Evolutionary conservation across 1,140 invertebrate genomes (phyloP).

Genomic region (Patella vulgata): DNA sequence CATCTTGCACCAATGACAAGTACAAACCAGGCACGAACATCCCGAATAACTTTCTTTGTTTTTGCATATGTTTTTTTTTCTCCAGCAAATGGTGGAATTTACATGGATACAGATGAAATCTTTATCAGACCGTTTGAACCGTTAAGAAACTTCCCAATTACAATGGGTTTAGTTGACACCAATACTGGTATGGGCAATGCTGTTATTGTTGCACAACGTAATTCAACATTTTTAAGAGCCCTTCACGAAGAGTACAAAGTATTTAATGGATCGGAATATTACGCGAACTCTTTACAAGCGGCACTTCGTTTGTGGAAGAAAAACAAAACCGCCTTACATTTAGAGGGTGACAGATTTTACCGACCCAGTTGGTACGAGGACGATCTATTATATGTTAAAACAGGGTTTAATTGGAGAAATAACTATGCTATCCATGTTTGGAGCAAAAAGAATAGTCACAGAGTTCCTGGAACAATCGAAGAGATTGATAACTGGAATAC

Average conservation of each 20-base stretch:
- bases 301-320: slow-evolving; percentile 20
- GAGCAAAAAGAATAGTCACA: slow-evolving; percentile 6
- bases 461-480: not conserved
- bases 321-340: slow-evolving; percentile 23
- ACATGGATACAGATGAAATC: slow-evolving; percentile 43
- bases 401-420: slow-evolving; percentile 28
- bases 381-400: slow-evolving; percentile 20
- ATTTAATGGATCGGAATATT: slow-evolving; percentile 11
- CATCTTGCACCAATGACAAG: too few species aligned
- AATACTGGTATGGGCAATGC: slow-evolving; percentile 31
- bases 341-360: slow-evolving; percentile 29
- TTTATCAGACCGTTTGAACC: slow-evolving; percentile 30
- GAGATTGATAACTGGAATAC: slow-evolving; percentile 18
- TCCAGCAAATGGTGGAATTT: slow-evolving; percentile 43
- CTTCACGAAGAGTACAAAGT: slow-evolving; percentile 22
- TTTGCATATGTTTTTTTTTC: slow-evolving; percentile 11
- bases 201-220: slow-evolving; percentile 27
- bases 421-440: slow-evolving; percentile 39
- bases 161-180: slow-evolving; percentile 31
- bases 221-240: slow-evolving; percentile 19
- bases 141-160: slow-evolving; percentile 24
- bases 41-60: too few species aligned
- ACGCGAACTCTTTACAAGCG: slow-evolving; percentile 16
- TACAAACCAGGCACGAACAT: too few species aligned
- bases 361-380: slow-evolving; percentile 29